A percentile compares a stretch with the other conserved stretches of the same genome.
phyloP scores from a whole-genome alignment of 2,797 vertebrate species.

The Pantherophis alleghaniensis region DNA sequence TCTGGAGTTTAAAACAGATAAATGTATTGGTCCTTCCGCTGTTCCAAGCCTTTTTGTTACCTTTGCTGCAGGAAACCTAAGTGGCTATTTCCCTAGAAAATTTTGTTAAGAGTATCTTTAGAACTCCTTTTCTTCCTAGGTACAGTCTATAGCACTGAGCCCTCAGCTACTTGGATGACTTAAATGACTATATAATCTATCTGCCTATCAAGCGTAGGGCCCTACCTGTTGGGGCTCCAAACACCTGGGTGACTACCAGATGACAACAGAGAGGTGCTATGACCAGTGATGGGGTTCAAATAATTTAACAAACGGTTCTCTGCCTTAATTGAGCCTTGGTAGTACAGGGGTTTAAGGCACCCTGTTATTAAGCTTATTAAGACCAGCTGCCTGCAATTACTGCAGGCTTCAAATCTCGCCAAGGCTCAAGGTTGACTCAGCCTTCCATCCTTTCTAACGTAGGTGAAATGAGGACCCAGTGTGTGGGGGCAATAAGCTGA shows the following conservation, averaged over 20 bases:
- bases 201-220: neutral
- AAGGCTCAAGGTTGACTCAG: too few species aligned
- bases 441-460: too few species aligned
- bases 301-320: too few species aligned
- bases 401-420: too few species aligned
- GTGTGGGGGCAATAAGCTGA: too few species aligned
- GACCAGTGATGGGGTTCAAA: neutral
- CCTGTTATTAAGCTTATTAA: too few species aligned
- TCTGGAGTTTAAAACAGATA: neutral
- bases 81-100: neutral
- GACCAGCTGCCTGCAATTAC: too few species aligned
- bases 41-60: neutral
- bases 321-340: too few species aligned
- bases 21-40: neutral
- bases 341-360: too few species aligned
- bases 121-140: neutral
- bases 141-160: neutral
- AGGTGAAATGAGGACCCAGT: too few species aligned
- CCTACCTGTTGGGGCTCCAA: neutral
- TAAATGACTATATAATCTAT: neutral
- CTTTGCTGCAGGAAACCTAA: neutral
- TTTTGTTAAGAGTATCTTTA: constrained; percentile 17
- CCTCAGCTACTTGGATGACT: neutral
- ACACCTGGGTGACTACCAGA: neutral
- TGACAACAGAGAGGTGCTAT: neutral